Base-by-base conservation (phyloP, 2,888 invertebrate genomes). In the Saturnia pavonia region DNA sequence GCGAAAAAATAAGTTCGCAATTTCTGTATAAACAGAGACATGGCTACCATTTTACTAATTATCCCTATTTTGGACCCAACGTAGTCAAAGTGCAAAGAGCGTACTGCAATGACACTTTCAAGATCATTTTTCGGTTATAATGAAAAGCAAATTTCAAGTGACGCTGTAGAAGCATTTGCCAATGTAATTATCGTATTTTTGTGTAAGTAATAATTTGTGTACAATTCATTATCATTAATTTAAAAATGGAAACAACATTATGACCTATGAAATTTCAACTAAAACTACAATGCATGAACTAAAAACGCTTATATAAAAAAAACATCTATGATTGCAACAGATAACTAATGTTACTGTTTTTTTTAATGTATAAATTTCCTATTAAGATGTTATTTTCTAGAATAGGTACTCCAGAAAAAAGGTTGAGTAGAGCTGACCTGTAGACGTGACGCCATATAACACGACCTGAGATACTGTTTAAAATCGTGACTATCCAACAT, bases 401-500 rank as follows among this genome's bases (percentile, higher is more conserved):
- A n/a, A 34, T 40, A n/a, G n/a, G n/a, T n/a, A 65, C 16, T 7
- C 40, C 40, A 40, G 40, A 65, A 40, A 65, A 40, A 40, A 65
- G 19, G 65, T 65, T 65, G 65, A 6, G 40, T 11, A 65, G 34
- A 65, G 7, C 65, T 65, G 40, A 4, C 11, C 19, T n/a, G 34
- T 7, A 7, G 19, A 40, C 65, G 65, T 57, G 57, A 57, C 57
- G 57, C 25, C 65, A 22, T 40, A 40, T 40, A 40, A 65, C 19
- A 40, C 19, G 40, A 65, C 9, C 34, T n/a, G 65, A 65, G 65
- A 40, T 40, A 65, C 65, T 40, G 65, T 65, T n/a, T 65, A 65
- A 19, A 40, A n/a, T 65, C 65, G 65, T 65, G 65, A 65, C 65
- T 65, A 9, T 65, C 19, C 19, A 40, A 40, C 65, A 16, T 27